Base-by-base conservation (phyloP, 2,113 vertebrate genomes). In the Thymallus thymallus region DNA sequence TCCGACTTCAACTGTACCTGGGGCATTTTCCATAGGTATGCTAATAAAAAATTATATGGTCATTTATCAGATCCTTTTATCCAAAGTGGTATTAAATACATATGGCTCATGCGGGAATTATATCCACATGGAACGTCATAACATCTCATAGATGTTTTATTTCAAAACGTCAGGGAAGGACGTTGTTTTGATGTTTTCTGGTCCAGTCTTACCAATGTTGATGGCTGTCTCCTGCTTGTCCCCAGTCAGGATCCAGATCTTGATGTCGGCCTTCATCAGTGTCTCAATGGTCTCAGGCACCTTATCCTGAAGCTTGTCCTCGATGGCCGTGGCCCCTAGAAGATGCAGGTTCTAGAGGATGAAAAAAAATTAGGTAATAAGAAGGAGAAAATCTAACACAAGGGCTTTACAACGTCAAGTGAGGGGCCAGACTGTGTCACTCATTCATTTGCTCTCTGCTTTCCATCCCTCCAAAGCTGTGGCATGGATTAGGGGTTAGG, bases 151-250 rank as follows among this genome's bases (percentile, higher is more conserved):
- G 9, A 41, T 10, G 35, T 41, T 41, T 41, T 10, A 41, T 41
- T 41, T 41, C 35, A 41, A 7, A 41, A 41, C 9, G 9, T 41
- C 9, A 41, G 35, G 35, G 35, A 41, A 41, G 35, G 7, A 41
- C 7, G 7, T 10, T 2, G 9, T 41, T 41, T 41, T 41, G 1
- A 41, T 41, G 9, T 41, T 41, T 41, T 41, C 35, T 41, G 9
- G 14, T 51, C 18, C n/a, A 22, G n/a, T 63, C 85, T 88, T 92
- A 99, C 98, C 98, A 0, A 99, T 98, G 82, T 99, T 99, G 83
- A 99, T 97, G 80, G 98, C 98, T 0, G 97, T 99, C 89, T 99
- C 98, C 85, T 99, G 98, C 86, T 99, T 99, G 93, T 99, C 98
- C 3, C 98, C 98, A 0, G 98, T 99, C 81, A 99, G 94, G 86